Evolutionary conservation across 2,888 invertebrate species (phyloP).

Genomic region (Monochamus alternatus): DNA sequence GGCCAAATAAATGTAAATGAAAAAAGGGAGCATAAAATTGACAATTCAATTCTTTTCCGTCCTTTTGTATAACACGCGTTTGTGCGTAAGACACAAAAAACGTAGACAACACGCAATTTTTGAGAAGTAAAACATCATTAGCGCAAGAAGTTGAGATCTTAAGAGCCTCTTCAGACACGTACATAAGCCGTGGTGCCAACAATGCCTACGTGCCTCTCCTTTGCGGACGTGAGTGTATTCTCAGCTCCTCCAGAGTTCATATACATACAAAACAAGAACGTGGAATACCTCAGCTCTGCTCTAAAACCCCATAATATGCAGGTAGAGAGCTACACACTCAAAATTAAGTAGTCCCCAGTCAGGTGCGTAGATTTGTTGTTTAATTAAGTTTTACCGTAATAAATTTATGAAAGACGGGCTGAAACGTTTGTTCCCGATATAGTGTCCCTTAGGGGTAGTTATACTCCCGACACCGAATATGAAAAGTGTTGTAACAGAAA

Average conservation of each 20-base stretch:
- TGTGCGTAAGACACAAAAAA: not conserved
- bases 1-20: too few relatives aligned
- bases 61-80: not conserved
- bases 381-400: constrained; percentile 10
- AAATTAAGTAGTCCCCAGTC: constrained; percentile 10
- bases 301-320: constrained; percentile 4
- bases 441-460: not conserved
- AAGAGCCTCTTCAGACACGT: constrained; percentile 34
- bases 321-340: not conserved
- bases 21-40: not conserved
- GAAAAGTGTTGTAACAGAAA: too few relatives aligned
- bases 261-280: constrained; percentile 26
- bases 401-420: not conserved
- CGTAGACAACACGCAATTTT: constrained; percentile 13
- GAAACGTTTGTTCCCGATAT: constrained; percentile 2
- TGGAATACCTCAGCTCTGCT: constrained; percentile 6
- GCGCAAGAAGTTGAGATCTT: constrained; percentile 36
- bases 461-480: too few relatives aligned
- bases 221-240: constrained; percentile 32
- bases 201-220: constrained; percentile 36
- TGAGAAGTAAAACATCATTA: constrained; percentile 31
- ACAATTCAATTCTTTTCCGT: not conserved
- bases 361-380: constrained; percentile 8
- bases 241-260: constrained; percentile 18
- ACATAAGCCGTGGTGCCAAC: constrained; percentile 27